These are phyloP conservation scores for Plebejus argus DNA, from an alignment of 2,888 invertebrate genomes.

Conservation along the genomic window DNA sequence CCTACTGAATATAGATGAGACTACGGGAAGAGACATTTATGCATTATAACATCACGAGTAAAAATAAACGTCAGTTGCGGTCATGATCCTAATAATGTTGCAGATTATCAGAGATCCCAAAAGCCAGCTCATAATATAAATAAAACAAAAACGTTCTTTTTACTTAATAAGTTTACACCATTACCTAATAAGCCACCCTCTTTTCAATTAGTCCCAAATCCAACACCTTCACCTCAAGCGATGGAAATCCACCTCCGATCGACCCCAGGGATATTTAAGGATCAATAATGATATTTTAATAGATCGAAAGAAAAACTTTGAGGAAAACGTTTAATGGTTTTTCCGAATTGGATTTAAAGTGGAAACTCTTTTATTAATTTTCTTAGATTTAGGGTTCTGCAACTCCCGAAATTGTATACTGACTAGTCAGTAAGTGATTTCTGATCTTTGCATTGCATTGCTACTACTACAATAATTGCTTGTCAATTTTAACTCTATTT, in stretches of 20 bases:
- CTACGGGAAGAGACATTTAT: too few species aligned
- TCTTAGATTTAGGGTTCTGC: background rate
- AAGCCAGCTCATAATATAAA: background rate
- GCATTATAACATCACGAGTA: too few species aligned
- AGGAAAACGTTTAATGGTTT: conserved; percentile 31
- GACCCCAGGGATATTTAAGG: conserved; percentile 40
- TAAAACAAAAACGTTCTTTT: conserved; percentile 13
- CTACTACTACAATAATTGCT: too few species aligned
- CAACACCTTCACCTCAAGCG: conserved; percentile 68
- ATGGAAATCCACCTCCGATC: conserved; percentile 57
- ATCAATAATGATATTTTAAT: conserved; percentile 42
- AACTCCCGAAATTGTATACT: background rate
- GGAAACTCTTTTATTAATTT: background rate
- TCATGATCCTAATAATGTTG: too few species aligned
- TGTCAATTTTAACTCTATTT: too few species aligned
- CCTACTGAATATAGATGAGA: too few species aligned
- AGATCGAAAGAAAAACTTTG: conserved; percentile 34
- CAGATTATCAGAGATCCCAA: background rate
- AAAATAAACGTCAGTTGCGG: too few species aligned
- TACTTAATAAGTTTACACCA: conserved; percentile 35
- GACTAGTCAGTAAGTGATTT: too few species aligned
- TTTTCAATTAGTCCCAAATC: conserved; percentile 74
- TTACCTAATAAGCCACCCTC: conserved; percentile 58
- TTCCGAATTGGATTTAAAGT: conserved; percentile 19
- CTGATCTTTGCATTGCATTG: too few species aligned